phyloP scores from a whole-genome alignment of 2,113 vertebrate species.

The Nothocercus nigrocapillus region DNA sequence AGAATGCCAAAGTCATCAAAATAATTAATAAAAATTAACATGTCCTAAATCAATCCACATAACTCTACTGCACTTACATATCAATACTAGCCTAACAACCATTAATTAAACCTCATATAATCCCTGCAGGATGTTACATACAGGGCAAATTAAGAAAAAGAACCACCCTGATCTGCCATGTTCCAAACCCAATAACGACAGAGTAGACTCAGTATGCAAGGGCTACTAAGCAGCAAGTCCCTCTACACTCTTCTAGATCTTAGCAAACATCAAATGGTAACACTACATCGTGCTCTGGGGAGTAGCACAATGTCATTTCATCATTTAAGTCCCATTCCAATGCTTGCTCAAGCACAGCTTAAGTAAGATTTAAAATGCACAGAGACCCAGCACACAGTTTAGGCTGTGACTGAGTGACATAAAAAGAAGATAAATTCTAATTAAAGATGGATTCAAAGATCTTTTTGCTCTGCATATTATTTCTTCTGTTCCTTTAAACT shows the following conservation, averaged over 20 bases:
- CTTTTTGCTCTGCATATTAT: not conserved
- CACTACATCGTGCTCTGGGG: not conserved
- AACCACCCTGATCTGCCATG: not conserved
- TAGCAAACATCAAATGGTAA: not conserved
- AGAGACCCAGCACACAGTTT: not conserved
- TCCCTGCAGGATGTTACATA: not conserved
- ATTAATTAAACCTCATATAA: not conserved
- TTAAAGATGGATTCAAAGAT: not conserved
- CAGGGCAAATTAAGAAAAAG: not conserved
- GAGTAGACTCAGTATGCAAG: not conserved
- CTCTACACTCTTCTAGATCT: not conserved
- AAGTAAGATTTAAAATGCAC: not conserved
- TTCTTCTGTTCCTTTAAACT: constrained; percentile 22
- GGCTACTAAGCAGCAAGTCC: not conserved
- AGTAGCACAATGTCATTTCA: not conserved
- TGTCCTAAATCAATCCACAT: not conserved
- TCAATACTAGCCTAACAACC: not conserved
- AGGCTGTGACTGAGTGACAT: not conserved
- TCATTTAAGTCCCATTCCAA: not conserved
- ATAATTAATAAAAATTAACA: not conserved
- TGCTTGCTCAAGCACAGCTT: not conserved
- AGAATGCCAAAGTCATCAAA: not conserved
- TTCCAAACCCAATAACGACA: not conserved
- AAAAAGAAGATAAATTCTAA: constrained; percentile 8
- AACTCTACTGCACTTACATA: not conserved